phyloP scores from a whole-genome alignment of 1,140 invertebrate species.

The Heliconius eleuchia region DNA sequence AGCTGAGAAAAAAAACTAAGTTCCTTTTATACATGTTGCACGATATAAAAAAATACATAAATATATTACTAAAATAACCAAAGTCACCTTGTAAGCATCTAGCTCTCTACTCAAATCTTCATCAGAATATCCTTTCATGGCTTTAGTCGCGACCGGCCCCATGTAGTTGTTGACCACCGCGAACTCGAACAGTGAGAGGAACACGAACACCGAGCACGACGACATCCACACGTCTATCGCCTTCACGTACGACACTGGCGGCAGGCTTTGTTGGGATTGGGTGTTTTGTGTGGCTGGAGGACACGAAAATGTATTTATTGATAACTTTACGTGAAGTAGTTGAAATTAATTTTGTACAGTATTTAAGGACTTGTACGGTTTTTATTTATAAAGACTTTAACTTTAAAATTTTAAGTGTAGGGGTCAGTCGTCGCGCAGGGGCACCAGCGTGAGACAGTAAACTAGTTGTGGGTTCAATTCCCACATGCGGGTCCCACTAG shows the following conservation, averaged over 20 bases:
- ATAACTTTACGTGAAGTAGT: neutral
- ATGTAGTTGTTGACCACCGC: slow-evolving; percentile 96
- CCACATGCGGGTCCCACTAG: no score
- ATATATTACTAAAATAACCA: neutral
- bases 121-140: slow-evolving; percentile 94
- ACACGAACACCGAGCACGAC: slow-evolving; percentile 95
- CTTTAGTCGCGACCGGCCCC: slow-evolving; percentile 92
- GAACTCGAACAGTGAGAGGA: slow-evolving; percentile 95
- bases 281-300: slow-evolving; percentile 92
- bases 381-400: no score
- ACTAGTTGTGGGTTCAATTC: no score
- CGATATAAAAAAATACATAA: neutral
- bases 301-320: neutral
- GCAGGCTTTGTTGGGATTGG: slow-evolving; percentile 93
- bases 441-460: no score
- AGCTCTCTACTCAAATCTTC: slow-evolving; percentile 89
- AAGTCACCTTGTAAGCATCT: slow-evolving; percentile 88
- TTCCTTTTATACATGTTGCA: no score
- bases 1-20: no score
- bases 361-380: no score
- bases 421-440: no score
- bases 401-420: no score
- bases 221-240: slow-evolving; percentile 97
- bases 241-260: slow-evolving; percentile 94
- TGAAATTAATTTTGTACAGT: neutral